A percentile compares a stretch with the other conserved stretches of the same genome.
These are phyloP conservation scores for Triops longicaudatus DNA, from an alignment of 1,140 invertebrate genomes.

Conservation along the genomic window DNA sequence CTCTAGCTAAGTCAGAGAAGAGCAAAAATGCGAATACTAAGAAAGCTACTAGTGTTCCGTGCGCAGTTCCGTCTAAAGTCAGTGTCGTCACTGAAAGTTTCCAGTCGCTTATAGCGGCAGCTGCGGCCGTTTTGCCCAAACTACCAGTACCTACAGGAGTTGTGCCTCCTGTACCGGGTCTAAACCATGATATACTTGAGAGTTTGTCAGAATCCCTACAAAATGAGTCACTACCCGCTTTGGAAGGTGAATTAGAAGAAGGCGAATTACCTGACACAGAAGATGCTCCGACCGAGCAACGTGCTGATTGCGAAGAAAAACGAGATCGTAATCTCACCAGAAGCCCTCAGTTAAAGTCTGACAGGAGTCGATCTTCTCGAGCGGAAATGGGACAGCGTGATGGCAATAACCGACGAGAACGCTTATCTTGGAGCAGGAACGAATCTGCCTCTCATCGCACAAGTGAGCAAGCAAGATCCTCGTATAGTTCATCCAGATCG, in stretches of 20 bases:
- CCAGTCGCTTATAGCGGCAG: background rate
- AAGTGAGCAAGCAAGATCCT: background rate
- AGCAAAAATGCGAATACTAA: background rate
- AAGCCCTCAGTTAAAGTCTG: background rate
- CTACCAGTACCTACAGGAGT: too few species aligned
- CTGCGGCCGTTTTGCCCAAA: background rate
- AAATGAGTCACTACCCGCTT: background rate
- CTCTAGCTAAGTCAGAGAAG: background rate
- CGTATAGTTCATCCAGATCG: background rate
- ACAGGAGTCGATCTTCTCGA: background rate
- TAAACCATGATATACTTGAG: background rate
- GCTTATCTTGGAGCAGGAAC: background rate
- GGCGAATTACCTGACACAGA: background rate
- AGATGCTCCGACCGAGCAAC: background rate
- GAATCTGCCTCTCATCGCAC: background rate
- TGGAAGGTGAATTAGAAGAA: background rate
- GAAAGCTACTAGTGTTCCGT: background rate
- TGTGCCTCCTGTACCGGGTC: background rate
- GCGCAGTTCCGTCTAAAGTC: background rate
- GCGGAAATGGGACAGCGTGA: background rate
- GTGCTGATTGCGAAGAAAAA: background rate
- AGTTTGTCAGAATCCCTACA: background rate
- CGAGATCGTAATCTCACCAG: background rate
- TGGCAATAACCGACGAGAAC: background rate
- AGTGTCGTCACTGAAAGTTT: background rate